Evolutionary conservation across 2,797 vertebrate species (phyloP), one percentile per base, ranked within the genome.

Genomic region (Malacoctenus gilli): DNA sequence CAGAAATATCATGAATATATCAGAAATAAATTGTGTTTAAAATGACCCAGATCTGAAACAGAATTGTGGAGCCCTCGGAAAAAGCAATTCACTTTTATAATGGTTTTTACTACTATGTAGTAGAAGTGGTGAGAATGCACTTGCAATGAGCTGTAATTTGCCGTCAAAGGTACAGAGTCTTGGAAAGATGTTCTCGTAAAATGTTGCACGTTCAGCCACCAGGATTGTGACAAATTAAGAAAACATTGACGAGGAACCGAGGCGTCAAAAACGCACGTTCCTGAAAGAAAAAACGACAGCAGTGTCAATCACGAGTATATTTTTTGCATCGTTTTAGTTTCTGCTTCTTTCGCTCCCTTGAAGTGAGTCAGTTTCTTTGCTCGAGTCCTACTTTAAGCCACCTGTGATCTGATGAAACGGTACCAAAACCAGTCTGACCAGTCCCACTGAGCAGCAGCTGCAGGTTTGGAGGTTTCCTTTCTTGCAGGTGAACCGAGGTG

Each of bases 21-120:
- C 37, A 20, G 18, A 39, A 20, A 4, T 39, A 39, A 32, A 53
- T 41, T 51, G 46, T 34, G 50, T 41, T 12, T 11, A 32, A 52
- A 80, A 44, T 10, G 32, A 68, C 48, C 37, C 65, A 6, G 32
- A 48, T 71, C 39, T 41, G 49, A 80, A 58, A 74, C 63, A 51
- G 75, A 75, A 62, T 59, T 62, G 59, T 63, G 42, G 55, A 72
- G 65, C 68, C 56, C 59, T 75, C 80, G 63, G 51, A 67, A 52
- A n/a, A 70, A 56, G 53, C 55, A 60, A 56, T 64, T 77, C 21
- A 31, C 32, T 68, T 76, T 66, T 77, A 34, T 69, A 75, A 72
- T 60, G 75, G 35, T 68, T 88, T 68, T 88, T 85, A 78, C 89
- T 89, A 85, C 87, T 82, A 20, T 87, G 89, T 89, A 89, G 87